These are phyloP conservation scores for Pardalotus punctatus DNA, from an alignment of 2,113 vertebrate genomes.

Conservation along the genomic window DNA sequence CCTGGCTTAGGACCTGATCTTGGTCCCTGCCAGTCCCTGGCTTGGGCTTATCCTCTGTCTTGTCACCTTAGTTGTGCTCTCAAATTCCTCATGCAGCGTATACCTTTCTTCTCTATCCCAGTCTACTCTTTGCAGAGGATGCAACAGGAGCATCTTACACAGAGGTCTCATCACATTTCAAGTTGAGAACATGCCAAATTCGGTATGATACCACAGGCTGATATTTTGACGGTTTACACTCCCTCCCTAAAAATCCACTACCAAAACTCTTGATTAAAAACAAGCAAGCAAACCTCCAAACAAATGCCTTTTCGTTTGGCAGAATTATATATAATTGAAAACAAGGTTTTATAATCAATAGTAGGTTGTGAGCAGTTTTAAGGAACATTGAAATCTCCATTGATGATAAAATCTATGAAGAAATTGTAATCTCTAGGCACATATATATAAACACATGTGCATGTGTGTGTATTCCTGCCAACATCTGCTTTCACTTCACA, in stretches of 20 bases:
- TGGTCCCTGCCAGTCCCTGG: neutral
- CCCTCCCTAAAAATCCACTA: neutral
- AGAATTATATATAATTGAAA: neutral
- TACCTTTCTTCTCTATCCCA: neutral
- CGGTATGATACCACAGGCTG: neutral
- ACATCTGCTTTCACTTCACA: conserved; percentile 1
- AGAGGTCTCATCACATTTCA: fast-evolving
- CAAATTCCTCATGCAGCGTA: neutral
- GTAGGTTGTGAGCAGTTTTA: neutral
- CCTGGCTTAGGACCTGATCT: neutral
- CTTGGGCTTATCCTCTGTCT: neutral
- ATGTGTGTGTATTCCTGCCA: neutral
- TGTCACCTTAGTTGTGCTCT: neutral
- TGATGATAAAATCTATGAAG: neutral
- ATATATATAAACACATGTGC: fast-evolving
- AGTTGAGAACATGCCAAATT: neutral
- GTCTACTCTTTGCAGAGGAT: neutral
- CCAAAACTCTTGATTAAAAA: neutral
- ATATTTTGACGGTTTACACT: neutral
- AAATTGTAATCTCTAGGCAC: neutral
- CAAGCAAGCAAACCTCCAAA: neutral
- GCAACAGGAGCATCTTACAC: neutral
- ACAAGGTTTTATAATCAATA: neutral
- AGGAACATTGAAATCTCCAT: neutral
- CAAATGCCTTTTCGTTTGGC: neutral